Base-by-base conservation (phyloP, 2,797 vertebrate species). In the Synanceia verrucosa region DNA sequence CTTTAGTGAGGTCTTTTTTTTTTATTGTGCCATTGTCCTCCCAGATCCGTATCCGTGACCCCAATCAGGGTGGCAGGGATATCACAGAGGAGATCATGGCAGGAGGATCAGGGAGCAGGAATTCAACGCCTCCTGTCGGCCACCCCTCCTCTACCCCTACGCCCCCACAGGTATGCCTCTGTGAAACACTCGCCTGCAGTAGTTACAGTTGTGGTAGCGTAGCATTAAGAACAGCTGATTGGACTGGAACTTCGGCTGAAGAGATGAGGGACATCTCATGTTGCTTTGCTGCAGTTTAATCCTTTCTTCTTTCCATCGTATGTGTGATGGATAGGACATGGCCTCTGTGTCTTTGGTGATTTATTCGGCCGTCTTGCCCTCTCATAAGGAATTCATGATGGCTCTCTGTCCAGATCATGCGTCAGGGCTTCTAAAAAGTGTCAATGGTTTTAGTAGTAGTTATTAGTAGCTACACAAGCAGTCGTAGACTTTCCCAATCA, bases 11-110 rank as follows among this genome's bases (percentile, higher is more conserved):
- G 59, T 82, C 46, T 88, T 55, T 86, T 75, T 78, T 73, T 33
- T 33, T 53, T 80, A 90, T 82, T 78, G 82, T 71, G 60, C 72
- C 78, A 83, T 90, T 92, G 88, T 91, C 78, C 83, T 89, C 70
- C 1, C 84, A 99, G 98, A 99, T 99, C 93, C 96, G 98, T 84
- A 99, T 99, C 87, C 95, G 98, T 70, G 98, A 99, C 93, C 98
- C 98, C 65, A 99, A 97, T 92, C 98, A 99, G 90, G 98, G 97
- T 24, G 98, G 98, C 81, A 96, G 93, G 93, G 98, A 99, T 81
- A 98, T 99, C 92, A 99, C 98, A 1, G 98, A 99, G 83, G 98
- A 99, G 91, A 99, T 99, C 82, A 97, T 99, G 97, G 96, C 96
- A 10, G 94, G 93, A 67, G 91, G 89, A 53, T 96, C 97, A 26